phyloP scores from a whole-genome alignment of 2,113 vertebrate genomes.

The Alligator sinensis region DNA sequence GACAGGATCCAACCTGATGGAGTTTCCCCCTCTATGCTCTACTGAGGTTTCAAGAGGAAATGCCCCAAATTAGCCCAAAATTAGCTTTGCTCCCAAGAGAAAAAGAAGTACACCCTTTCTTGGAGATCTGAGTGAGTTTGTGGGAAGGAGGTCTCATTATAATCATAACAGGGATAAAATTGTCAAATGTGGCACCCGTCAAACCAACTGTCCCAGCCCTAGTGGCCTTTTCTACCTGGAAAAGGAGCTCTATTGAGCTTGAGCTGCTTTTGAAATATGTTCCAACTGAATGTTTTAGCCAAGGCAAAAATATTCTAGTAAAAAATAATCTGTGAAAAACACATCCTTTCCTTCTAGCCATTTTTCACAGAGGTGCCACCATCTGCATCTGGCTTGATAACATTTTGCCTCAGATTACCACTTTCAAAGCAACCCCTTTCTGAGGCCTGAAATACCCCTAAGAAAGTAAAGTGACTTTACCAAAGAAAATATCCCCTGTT shows the following conservation, averaged over 20 bases:
- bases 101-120: not conserved
- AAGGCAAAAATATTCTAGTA: not conserved
- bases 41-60: not conserved
- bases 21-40: too few relatives aligned
- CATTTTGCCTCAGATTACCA: not conserved
- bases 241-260: not conserved
- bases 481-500: accelerated
- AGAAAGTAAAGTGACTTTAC: not conserved
- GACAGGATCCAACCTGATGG: too few relatives aligned
- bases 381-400: not conserved
- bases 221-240: not conserved
- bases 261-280: not conserved
- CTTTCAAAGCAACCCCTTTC: not conserved
- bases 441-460: not conserved
- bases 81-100: not conserved
- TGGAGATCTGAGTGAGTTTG: not conserved
- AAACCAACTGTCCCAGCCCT: not conserved
- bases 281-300: not conserved
- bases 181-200: not conserved
- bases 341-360: not conserved
- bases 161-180: not conserved
- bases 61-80: not conserved
- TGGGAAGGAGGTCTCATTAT: not conserved
- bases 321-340: not conserved
- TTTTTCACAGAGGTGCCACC: not conserved